Conservation (phyloP, 2,797 vertebrate species). For the Cichlasoma orientale region DNA sequence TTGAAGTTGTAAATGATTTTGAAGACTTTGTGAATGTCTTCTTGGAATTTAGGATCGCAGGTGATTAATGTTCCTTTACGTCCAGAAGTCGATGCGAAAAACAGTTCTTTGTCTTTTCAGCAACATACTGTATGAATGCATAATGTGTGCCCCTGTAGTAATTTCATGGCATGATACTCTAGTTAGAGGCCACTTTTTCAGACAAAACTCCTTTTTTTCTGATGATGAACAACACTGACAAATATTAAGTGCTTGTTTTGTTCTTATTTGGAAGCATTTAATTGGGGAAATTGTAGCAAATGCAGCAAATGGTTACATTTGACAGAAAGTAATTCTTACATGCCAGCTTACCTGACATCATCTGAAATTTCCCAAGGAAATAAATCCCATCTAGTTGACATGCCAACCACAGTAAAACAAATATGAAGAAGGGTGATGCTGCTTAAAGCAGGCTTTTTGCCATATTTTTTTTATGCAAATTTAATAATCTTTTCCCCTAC, state of each 20-base stretch:
- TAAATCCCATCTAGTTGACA: slow-evolving; percentile 11
- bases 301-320: not conserved
- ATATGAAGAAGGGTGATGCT: slow-evolving; percentile 16
- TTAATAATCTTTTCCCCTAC: slow-evolving; percentile 27
- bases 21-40: slow-evolving; percentile 21
- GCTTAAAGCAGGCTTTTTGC: slow-evolving; percentile 21
- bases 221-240: not conserved
- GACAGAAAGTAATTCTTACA: slow-evolving; percentile 4
- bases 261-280: not conserved
- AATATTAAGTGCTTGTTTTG: not conserved
- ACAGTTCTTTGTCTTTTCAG: not conserved
- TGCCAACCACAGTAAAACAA: slow-evolving; percentile 26
- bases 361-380: slow-evolving; percentile 22
- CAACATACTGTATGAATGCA: too few relatives aligned
- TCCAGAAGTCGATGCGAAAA: not conserved
- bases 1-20: slow-evolving; percentile 33
- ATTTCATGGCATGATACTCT: too few relatives aligned
- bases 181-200: too few relatives aligned
- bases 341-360: slow-evolving; percentile 18
- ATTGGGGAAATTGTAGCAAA: not conserved
- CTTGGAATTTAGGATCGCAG: not conserved
- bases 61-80: slow-evolving; percentile 12
- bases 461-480: slow-evolving; percentile 21
- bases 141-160: too few relatives aligned
- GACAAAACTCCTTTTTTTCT: not conserved